These are phyloP conservation scores for Tetramorium parvispinum DNA, from an alignment of 1,140 invertebrate genomes.

Conservation along the genomic window DNA sequence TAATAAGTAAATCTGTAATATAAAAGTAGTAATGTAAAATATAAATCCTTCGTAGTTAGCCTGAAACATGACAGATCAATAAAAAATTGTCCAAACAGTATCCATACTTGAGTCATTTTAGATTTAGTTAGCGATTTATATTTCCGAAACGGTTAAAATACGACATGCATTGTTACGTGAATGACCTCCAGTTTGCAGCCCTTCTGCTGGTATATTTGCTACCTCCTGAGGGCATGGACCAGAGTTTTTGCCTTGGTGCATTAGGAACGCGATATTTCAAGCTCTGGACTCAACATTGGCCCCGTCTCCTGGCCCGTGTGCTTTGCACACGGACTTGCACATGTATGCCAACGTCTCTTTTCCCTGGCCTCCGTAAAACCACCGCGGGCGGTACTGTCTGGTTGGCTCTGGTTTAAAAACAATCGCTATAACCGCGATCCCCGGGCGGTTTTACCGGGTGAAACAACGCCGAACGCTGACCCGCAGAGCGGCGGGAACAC, in stretches of 20 bases:
- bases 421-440: constrained; percentile 58
- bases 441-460: constrained; percentile 38
- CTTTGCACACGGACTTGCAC: background rate
- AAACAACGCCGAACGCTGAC: constrained; percentile 45
- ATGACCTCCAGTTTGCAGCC: constrained; percentile 49
- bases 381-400: constrained; percentile 38
- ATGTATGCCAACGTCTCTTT: background rate
- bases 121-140: constrained; percentile 56
- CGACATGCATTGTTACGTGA: constrained; percentile 62
- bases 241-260: constrained; percentile 73
- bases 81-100: background rate
- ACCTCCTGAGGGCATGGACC: constrained; percentile 43
- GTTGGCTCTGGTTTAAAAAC: constrained; percentile 64
- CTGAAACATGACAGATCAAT: background rate
- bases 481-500: constrained; percentile 38
- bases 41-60: background rate
- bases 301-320: background rate
- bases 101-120: background rate
- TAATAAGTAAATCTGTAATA: background rate
- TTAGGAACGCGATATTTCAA: constrained; percentile 76
- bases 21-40: background rate
- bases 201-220: constrained; percentile 33
- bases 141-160: constrained; percentile 60
- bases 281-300: constrained; percentile 60
- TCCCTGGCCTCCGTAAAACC: constrained; percentile 38